Conservation (phyloP, 2,888 invertebrate species). For the Oscheius sp. region DNA sequence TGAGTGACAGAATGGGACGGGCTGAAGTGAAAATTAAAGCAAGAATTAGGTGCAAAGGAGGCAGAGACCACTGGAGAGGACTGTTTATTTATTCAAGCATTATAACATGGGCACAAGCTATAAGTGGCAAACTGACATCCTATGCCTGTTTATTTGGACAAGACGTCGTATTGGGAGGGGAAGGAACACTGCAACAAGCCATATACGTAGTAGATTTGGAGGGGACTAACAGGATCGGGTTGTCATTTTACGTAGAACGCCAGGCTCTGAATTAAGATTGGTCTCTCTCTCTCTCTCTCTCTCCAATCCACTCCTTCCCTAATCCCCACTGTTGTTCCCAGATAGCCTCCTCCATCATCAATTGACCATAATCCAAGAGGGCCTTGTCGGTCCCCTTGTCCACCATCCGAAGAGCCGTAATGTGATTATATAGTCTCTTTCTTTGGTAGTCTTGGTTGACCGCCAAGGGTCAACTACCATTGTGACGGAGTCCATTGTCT, state of each 20-base stretch:
- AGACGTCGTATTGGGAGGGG: conserved; percentile 3
- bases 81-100: conserved; percentile 37
- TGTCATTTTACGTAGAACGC: background rate
- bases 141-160: conserved; percentile 37
- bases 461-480: conserved; percentile 35
- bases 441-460: background rate
- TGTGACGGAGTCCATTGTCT: conserved; percentile 28
- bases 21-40: background rate
- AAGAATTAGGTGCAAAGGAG: background rate
- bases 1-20: background rate
- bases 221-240: background rate
- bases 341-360: too few relatives aligned
- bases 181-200: background rate
- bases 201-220: background rate
- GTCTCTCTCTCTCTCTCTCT: background rate
- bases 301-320: too few relatives aligned
- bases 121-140: conserved; percentile 35
- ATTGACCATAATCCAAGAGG: too few relatives aligned
- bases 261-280: background rate
- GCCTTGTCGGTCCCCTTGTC: too few relatives aligned
- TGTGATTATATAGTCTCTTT: too few relatives aligned
- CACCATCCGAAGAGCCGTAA: too few relatives aligned
- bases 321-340: too few relatives aligned
- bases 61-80: background rate
- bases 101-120: conserved; percentile 33